Conservation (phyloP, 2,888 invertebrate genomes). For the Cynaeus angustus region DNA sequence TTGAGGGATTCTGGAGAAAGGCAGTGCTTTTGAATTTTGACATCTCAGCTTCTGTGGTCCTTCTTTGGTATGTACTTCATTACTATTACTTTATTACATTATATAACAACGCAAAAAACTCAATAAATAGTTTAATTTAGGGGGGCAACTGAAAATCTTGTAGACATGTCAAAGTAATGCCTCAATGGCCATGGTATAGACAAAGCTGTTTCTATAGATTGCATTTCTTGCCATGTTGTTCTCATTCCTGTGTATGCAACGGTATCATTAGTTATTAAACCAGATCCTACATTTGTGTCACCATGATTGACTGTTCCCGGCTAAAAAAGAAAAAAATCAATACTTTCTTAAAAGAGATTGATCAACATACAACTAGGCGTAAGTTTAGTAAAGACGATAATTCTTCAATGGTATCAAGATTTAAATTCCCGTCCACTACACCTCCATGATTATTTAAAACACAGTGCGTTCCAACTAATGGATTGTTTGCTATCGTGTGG, state of each 20-base stretch:
- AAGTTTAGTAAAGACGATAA: conserved; percentile 93
- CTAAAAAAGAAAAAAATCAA: conserved; percentile 67
- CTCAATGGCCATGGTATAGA: too few species aligned
- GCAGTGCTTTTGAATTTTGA: too few species aligned
- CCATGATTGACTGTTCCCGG: conserved; percentile 98
- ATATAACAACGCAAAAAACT: too few species aligned
- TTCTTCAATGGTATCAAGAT: conserved; percentile 95
- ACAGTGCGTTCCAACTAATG: conserved; percentile 95
- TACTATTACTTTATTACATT: too few species aligned
- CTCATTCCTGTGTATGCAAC: conserved; percentile 96
- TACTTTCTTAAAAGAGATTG: not conserved
- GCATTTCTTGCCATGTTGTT: too few species aligned
- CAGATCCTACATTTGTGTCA: conserved; percentile 95
- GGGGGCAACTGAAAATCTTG: too few species aligned
- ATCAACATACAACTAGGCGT: conserved; percentile 6
- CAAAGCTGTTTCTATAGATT: too few species aligned
- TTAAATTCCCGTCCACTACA: conserved; percentile 95
- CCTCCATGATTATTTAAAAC: conserved; percentile 97
- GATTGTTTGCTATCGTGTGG: conserved; percentile 95
- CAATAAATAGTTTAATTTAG: too few species aligned
- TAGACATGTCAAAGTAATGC: too few species aligned
- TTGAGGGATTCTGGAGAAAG: too few species aligned
- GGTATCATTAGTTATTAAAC: conserved; percentile 99
- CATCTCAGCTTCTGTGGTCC: too few species aligned
- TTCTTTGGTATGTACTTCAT: too few species aligned